These are phyloP conservation scores for Pollachius pollachius DNA, from an alignment of 2,113 vertebrate genomes.

Conservation along the genomic window DNA sequence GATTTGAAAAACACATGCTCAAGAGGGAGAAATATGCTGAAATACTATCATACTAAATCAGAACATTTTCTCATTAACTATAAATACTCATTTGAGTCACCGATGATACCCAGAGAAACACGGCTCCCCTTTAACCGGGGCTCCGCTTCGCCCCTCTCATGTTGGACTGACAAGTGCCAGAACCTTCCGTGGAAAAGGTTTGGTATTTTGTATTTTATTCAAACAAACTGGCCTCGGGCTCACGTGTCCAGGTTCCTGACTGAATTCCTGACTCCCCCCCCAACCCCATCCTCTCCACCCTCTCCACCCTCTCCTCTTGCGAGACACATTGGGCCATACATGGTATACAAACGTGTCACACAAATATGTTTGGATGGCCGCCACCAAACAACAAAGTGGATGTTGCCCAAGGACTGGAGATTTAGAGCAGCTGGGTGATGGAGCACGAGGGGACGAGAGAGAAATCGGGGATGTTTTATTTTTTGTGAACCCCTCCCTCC, in stretches of 20 bases:
- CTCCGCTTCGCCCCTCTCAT: slow-evolving; percentile 42
- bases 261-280: slow-evolving; percentile 27
- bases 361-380: neutral
- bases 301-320: slow-evolving; percentile 3
- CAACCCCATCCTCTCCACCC: too few relatives aligned
- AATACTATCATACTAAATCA: slow-evolving; percentile 76
- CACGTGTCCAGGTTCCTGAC: slow-evolving; percentile 60
- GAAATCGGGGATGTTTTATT: neutral
- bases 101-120: slow-evolving; percentile 64
- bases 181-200: slow-evolving; percentile 75
- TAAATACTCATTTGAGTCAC: slow-evolving; percentile 72
- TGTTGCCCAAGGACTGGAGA: neutral
- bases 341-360: neutral
- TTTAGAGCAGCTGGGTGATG: neutral
- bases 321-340: neutral
- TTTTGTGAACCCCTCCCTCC: slow-evolving; percentile 31
- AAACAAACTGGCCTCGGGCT: slow-evolving; percentile 40
- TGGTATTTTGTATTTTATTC: neutral
- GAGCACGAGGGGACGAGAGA: neutral
- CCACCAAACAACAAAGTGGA: neutral
- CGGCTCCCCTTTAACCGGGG: slow-evolving; percentile 52
- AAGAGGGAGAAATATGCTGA: slow-evolving; percentile 64
- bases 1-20: slow-evolving; percentile 71
- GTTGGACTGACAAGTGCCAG: slow-evolving; percentile 69
- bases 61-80: slow-evolving; percentile 74